phyloP scores from a whole-genome alignment of 2,797 vertebrate species.

The Denticeps clupeoides region DNA sequence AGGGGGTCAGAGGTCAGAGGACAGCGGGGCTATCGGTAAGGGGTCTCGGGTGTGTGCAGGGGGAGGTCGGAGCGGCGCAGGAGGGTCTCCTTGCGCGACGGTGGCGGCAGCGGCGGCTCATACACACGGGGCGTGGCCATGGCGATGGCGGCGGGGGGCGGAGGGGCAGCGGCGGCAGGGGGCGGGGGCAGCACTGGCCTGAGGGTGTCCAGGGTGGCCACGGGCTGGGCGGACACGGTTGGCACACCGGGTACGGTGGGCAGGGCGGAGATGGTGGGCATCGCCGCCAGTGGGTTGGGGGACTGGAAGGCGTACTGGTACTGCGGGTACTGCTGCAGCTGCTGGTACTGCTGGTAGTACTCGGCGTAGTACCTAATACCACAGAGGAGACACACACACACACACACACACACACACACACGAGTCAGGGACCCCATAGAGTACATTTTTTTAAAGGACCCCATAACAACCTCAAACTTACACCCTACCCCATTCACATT shows the following conservation, averaged over 20 bases:
- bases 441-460: constrained; percentile 4
- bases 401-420: constrained; percentile 4
- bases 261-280: constrained; percentile 43
- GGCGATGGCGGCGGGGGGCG: constrained; percentile 51
- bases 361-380: constrained; percentile 36
- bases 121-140: constrained; percentile 58
- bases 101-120: constrained; percentile 54
- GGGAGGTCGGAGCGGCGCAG: constrained; percentile 74
- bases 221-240: constrained; percentile 41
- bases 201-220: constrained; percentile 61
- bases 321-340: constrained; percentile 67
- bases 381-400: constrained; percentile 10
- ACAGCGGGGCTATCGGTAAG: constrained; percentile 65
- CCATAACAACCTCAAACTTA: background rate
- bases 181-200: constrained; percentile 63
- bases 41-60: constrained; percentile 73
- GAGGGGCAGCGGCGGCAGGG: constrained; percentile 48
- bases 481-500: background rate
- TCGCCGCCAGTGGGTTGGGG: constrained; percentile 36
- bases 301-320: constrained; percentile 63
- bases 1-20: constrained; percentile 19
- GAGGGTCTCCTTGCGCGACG: constrained; percentile 69
- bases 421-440: too few relatives aligned
- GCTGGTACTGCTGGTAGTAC: constrained; percentile 42
- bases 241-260: constrained; percentile 24